Base-by-base conservation (phyloP, 2,888 invertebrate species). In the Lithophane socia region DNA sequence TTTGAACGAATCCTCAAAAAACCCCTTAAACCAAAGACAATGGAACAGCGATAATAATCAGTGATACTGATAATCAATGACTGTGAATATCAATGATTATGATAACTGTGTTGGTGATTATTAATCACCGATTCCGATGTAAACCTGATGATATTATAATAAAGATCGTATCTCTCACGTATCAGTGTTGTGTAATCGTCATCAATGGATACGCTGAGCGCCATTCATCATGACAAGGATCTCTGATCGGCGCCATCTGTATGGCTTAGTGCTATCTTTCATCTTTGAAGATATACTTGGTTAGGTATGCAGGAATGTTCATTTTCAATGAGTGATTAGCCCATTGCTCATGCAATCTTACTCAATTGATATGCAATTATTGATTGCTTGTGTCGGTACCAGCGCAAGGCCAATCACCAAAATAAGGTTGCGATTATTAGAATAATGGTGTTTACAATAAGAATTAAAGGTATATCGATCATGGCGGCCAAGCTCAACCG, bases 161-260 rank as follows among this genome's bases (percentile, higher is more conserved):
- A 67, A 75, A 77, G 82, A 82, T 77, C 29, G 13, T 80, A 84
- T 82, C 83, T 54, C 10, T 56, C n/a, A 63, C 72, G 44, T 42
- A 84, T 75, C 77, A 47, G 18, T n/a, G 47, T 65, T 77, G 72
- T 85, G n/a, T 76, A 76, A 85, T 81, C 83, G 54, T 70, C 77
- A 75, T 84, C 85, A 82, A 75, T 73, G 64, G 73, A 66, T 70
- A 70, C 74, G 82, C 69, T 58, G 60, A 47, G 63, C 74, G 66
- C 66, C 74, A 77, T 77, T 70, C 58, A 61, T 85, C 66, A 82
- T 64, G 77, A 82, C 75, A 64, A 77, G n/a, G 42, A 81, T 80
- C 70, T 71, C 37, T 49, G 72, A 73, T 82, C 77, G 77, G 63
- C 78, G 75, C 78, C 73, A 82, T 85, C 67, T 67, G 61, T 68